Evolutionary conservation across 2,797 vertebrate genomes (phyloP), one percentile per base, ranked within the genome.

Genomic region (Helostoma temminkii): DNA sequence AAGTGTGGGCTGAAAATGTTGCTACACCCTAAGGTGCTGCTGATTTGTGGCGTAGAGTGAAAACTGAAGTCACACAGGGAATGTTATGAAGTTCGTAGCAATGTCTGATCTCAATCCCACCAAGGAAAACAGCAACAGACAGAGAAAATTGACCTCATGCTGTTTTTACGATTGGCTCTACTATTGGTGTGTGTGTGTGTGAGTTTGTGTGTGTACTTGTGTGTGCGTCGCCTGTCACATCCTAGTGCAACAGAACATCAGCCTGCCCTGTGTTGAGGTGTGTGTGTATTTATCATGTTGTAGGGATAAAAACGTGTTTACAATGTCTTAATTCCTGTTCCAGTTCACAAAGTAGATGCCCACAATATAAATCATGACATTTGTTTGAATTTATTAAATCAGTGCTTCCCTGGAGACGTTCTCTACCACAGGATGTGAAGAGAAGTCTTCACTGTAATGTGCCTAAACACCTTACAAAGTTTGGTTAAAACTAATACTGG

Each of bases 111-210:
- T 55, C 41, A 34, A 39, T 36, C 12, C 6, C 42, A 48, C 34
- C 43, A 62, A 22, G 8, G 48, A 56, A 48, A 49, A 59, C 21
- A 34, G 9, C 56, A 56, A 56, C 62, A 50, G 24, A 56, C 30
- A 1, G 3, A 34, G 11, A 12, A 34, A 3, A 34, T 11, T 56
- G 15, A n/a, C 62, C 36, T 57, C 28, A n/a, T 61, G 50, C 62
- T 71, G 61, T 14, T 58, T 21, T 26, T 30, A 25, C 4, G 25
- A 22, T 10, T 47, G 58, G 37, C 3, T n/a, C 22, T 37, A 49
- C 3, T 5, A 14, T 21, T 48, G 56, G 50, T 24, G 37, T 50
- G 16, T 62, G 2, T 8, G 6, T 70, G 54, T n/a, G 50, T 32
- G 30, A n/a, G n/a, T n/a, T n/a, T n/a, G 8, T 32, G 32, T 9